Conservation (phyloP, 2,888 invertebrate species). For the Autographa pulchrina region DNA sequence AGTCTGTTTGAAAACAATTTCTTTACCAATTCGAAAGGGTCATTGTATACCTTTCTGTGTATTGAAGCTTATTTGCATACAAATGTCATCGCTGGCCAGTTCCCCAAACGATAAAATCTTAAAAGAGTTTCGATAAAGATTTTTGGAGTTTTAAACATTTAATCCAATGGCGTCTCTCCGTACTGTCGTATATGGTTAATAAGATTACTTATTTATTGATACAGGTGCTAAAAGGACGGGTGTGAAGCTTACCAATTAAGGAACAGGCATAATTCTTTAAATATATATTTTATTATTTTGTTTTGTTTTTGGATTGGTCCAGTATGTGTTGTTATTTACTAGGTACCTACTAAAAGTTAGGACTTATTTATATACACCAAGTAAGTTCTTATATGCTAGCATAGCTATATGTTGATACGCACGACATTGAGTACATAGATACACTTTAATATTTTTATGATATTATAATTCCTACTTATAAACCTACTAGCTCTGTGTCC, state of each 20-base stretch:
- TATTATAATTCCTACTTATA: too few relatives aligned
- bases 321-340: neutral
- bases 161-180: slow-evolving; percentile 31
- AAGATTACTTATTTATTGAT: slow-evolving; percentile 49
- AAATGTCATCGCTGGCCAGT: slow-evolving; percentile 69
- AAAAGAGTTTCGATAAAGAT: slow-evolving; percentile 56
- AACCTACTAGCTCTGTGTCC: too few relatives aligned
- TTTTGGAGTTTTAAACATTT: slow-evolving; percentile 39
- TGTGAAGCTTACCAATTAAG: slow-evolving; percentile 38
- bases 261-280: slow-evolving; percentile 39
- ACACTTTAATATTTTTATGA: too few relatives aligned
- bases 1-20: slow-evolving; percentile 73
- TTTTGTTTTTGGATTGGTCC: too few relatives aligned
- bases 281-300: slow-evolving; percentile 15
- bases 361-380: neutral
- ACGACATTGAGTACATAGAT: too few relatives aligned
- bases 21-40: slow-evolving; percentile 74
- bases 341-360: neutral
- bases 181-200: slow-evolving; percentile 38
- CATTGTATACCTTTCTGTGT: slow-evolving; percentile 68
- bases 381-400: too few relatives aligned
- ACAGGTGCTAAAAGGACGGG: slow-evolving; percentile 36
- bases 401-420: too few relatives aligned
- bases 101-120: slow-evolving; percentile 60
- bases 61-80: slow-evolving; percentile 75